phyloP scores from a whole-genome alignment of 2,888 invertebrate genomes.

The Eupithecia subumbrata region DNA sequence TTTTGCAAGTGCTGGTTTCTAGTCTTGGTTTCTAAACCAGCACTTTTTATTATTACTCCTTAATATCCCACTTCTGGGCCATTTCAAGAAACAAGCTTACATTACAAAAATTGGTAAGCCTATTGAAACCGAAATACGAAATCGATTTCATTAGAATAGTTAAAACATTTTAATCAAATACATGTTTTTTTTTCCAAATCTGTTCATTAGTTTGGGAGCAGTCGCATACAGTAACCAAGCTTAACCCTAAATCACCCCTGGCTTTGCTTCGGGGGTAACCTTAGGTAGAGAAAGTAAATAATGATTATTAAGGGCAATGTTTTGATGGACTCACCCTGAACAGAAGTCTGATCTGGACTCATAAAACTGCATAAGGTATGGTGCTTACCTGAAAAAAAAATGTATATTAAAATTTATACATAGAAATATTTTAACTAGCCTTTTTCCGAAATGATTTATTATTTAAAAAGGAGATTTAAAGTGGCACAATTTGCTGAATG shows the following conservation, averaged over 20 bases:
- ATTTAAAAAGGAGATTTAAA: not conserved
- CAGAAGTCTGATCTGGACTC: not conserved
- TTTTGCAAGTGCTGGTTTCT: not conserved
- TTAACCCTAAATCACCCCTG: not conserved
- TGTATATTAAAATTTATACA: conserved; percentile 33
- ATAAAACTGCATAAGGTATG: conserved; percentile 62
- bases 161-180: too few relatives aligned
- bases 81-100: not conserved
- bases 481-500: not conserved
- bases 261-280: not conserved
- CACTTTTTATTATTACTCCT: not conserved
- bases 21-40: too few relatives aligned
- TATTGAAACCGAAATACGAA: not conserved
- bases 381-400: conserved; percentile 77
- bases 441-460: not conserved
- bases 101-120: not conserved
- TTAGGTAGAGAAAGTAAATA: not conserved
- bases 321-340: not conserved
- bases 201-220: not conserved
- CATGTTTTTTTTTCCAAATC: not conserved
- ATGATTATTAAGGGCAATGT: not conserved
- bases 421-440: not conserved
- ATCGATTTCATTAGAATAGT: not conserved
- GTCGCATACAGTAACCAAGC: not conserved
- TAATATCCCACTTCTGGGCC: not conserved